These are phyloP conservation scores for Cotesia vestalis DNA, from an alignment of 1,140 invertebrate genomes.

Conservation along the genomic window DNA sequence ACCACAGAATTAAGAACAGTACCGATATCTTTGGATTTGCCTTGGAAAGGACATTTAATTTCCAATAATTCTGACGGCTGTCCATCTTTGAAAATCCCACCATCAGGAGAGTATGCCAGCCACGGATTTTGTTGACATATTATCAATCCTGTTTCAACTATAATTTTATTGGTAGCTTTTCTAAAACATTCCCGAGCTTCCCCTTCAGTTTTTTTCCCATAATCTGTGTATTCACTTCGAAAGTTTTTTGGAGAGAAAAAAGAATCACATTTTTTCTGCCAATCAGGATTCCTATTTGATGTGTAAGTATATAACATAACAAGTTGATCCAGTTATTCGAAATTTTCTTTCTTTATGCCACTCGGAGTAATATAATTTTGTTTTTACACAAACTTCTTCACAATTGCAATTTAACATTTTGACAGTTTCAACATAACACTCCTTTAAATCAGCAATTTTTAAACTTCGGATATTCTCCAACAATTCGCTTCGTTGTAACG, in stretches of 20 bases:
- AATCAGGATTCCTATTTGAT: slow-evolving; percentile 29
- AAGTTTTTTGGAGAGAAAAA: slow-evolving; percentile 33
- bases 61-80: slow-evolving; percentile 19
- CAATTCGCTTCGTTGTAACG: slow-evolving; percentile 14
- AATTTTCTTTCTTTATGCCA: slow-evolving; percentile 15
- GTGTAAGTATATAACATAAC: slow-evolving; percentile 29
- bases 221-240: slow-evolving; percentile 31
- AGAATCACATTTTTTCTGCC: slow-evolving; percentile 29
- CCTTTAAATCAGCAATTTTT: neutral
- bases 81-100: slow-evolving; percentile 32
- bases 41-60: slow-evolving; percentile 36
- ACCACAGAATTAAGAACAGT: neutral
- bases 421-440: neutral
- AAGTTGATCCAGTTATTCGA: slow-evolving; percentile 18
- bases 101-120: slow-evolving; percentile 38
- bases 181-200: slow-evolving; percentile 23
- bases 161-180: neutral
- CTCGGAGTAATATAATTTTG: slow-evolving; percentile 6
- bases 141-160: slow-evolving; percentile 28
- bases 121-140: slow-evolving; percentile 36
- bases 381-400: neutral
- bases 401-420: neutral
- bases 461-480: neutral
- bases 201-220: slow-evolving; percentile 25
- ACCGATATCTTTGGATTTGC: slow-evolving; percentile 22